These are phyloP conservation scores for Pholis gunnellus DNA, from an alignment of 2,113 vertebrate genomes.

Conservation along the genomic window DNA sequence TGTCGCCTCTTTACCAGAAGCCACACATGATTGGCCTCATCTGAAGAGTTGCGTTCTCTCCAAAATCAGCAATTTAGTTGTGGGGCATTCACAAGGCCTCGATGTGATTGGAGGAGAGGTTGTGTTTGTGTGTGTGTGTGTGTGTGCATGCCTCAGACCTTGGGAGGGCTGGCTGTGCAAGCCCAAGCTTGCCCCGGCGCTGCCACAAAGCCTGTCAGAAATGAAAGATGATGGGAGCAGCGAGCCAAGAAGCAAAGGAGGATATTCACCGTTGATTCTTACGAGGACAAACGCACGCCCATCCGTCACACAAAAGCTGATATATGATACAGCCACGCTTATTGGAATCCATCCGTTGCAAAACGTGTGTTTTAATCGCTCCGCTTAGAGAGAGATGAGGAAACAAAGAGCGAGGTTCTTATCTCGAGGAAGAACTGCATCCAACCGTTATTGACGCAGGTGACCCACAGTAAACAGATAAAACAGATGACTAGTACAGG, in stretches of 20 bases:
- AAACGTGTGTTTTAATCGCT: constrained; percentile 34
- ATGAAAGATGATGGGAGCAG: constrained; percentile 66
- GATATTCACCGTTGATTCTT: constrained; percentile 47
- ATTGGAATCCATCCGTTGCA: constrained; percentile 43
- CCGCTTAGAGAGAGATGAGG: not conserved
- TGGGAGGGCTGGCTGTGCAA: constrained; percentile 79
- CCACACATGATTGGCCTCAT: constrained; percentile 73
- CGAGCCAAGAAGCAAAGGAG: constrained; percentile 25
- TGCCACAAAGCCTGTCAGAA: constrained; percentile 75
- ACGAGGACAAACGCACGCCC: constrained; percentile 48
- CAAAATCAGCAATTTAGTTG: constrained; percentile 80
- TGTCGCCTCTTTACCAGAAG: constrained; percentile 62
- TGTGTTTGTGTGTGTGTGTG: constrained; percentile 47
- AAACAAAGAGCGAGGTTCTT: constrained; percentile 57
- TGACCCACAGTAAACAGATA: constrained; percentile 65
- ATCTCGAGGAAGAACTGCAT: constrained; percentile 70
- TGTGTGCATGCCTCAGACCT: constrained; percentile 76
- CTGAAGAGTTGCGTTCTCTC: constrained; percentile 71
- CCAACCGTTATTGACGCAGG: constrained; percentile 69
- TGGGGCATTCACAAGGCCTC: constrained; percentile 65
- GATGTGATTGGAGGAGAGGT: constrained; percentile 77
- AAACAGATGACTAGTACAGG: constrained; percentile 50
- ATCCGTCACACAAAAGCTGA: constrained; percentile 51
- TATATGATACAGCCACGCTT: constrained; percentile 45
- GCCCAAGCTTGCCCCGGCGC: constrained; percentile 78